Evolutionary conservation across 2,113 vertebrate species (phyloP), one percentile per base, ranked within the genome.

Genomic region (Apaloderma vittatum): DNA sequence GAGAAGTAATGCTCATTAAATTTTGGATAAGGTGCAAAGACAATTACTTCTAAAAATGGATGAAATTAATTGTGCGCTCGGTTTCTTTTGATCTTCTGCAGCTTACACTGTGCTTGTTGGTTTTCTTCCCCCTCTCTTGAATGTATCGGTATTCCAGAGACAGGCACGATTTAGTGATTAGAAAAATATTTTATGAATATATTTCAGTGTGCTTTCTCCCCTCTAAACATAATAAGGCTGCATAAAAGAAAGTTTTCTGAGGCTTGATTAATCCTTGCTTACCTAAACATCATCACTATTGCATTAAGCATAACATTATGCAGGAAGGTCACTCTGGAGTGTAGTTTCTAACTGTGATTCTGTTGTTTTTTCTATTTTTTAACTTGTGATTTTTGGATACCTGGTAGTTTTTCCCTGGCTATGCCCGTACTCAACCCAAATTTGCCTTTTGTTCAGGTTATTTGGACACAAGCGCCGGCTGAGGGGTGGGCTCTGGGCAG

Each of bases 1-100:
- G 80, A 86, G 75, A 95, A 88, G 85, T 95, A 96, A 93, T 96
- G 79, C 94, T 97, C 97, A 96, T 96, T 97, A 97, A 95, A 95
- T 96, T 95, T 96, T 97, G 88, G 92, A 83, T 97, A 96, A 97
- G 92, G 84, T 97, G 89, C 88, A 96, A 96, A 96, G 86, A 95
- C 94, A 95, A 94, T 95, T 96, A 96, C 87, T 95, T 97, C 92
- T 95, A 95, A 96, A 96, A 94, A 94, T 91, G 92, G 92, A 92
- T 85, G 61, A 91, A 96, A 97, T 97, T 97, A 96, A 97, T 96
- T 95, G 95, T 82, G 37, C 86, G 89, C 79, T 94, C 90, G 37
- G 57, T 96, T 97, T 79, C 94, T 91, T 97, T 96, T 97, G 95
- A 97, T 96, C 91, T 96, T 96, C 65, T 79, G 61, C 40, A 76